A percentile compares a stretch with the other conserved stretches of the same genome.
These are phyloP conservation scores for Matsumyia berberina DNA, from an alignment of 2,888 invertebrate species.

Conservation along the genomic window DNA sequence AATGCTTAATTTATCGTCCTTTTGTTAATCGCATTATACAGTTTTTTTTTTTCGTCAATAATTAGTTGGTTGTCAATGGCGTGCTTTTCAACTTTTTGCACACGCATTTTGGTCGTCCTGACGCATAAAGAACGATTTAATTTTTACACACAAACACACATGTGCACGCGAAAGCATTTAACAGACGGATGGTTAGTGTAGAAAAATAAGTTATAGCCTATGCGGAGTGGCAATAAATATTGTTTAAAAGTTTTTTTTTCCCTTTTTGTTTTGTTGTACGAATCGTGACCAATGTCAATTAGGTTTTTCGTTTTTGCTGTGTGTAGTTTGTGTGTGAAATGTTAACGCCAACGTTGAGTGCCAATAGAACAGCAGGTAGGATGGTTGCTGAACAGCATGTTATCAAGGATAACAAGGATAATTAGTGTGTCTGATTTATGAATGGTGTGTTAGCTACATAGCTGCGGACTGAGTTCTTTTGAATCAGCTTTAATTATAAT, in stretches of 20 bases:
- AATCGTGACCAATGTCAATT: slow-evolving; percentile 68
- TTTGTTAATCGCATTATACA: not conserved
- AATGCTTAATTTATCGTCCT: slow-evolving; percentile 24
- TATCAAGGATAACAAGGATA: slow-evolving; percentile 61
- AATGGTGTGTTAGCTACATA: slow-evolving; percentile 11
- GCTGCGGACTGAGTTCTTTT: not conserved
- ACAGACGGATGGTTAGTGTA: not conserved
- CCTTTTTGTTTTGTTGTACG: not conserved
- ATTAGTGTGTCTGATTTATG: slow-evolving; percentile 48
- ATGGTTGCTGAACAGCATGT: slow-evolving; percentile 32
- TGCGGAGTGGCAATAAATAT: slow-evolving; percentile 13
- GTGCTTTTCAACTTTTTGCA: slow-evolving; percentile 9
- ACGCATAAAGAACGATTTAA: slow-evolving; percentile 17
- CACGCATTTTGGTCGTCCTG: not conserved
- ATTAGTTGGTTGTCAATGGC: slow-evolving; percentile 30
- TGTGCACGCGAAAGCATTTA: not conserved
- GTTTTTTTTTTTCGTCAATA: slow-evolving; percentile 15
- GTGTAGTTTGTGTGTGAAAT: not conserved
- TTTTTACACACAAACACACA: not conserved
- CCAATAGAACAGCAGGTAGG: not conserved
- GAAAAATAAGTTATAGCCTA: slow-evolving; percentile 23
- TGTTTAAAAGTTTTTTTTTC: not conserved
- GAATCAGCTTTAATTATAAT: slow-evolving; percentile 40
- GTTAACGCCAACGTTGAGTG: not conserved
- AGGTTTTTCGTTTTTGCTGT: not conserved